phyloP scores from a whole-genome alignment of 2,888 invertebrate genomes.

The Xestia rhomboidea region DNA sequence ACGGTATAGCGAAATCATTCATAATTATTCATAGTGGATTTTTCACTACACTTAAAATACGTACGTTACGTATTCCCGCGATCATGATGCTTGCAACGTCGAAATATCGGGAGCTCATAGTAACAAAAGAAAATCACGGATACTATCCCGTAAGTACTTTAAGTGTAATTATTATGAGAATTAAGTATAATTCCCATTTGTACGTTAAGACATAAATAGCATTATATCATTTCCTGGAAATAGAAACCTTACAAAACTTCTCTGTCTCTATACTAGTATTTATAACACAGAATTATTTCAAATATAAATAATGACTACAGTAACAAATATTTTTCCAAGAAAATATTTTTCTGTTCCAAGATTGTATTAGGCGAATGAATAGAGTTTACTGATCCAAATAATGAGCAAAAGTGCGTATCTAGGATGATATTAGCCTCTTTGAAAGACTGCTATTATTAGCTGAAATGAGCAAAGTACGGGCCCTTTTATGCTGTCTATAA shows the following conservation, averaged over 20 bases:
- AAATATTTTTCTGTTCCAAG: conserved; percentile 35
- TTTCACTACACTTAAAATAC: too few species aligned
- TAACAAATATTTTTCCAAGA: conserved; percentile 15
- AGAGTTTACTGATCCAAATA: conserved; percentile 55
- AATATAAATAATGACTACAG: conserved; percentile 23
- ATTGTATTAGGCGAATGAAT: conserved; percentile 49
- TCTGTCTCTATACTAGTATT: not conserved
- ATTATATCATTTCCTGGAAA: not conserved
- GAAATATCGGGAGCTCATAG: too few species aligned
- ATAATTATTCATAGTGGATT: not conserved
- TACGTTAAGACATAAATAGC: not conserved
- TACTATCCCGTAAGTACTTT: too few species aligned
- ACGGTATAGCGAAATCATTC: not conserved
- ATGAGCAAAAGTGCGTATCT: conserved; percentile 66
- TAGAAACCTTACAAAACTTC: not conserved
- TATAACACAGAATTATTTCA: conserved; percentile 11
- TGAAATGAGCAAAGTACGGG: conserved; percentile 63
- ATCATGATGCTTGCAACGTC: too few species aligned
- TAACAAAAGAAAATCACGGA: too few species aligned
- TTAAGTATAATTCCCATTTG: not conserved
- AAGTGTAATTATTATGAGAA: not conserved
- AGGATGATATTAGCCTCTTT: conserved; percentile 65
- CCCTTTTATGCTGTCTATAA: conserved; percentile 45
- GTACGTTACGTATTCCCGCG: too few species aligned
- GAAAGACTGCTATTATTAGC: conserved; percentile 60